These are phyloP conservation scores for Leuciscus idus DNA, from an alignment of 2,113 vertebrate genomes.

Conservation along the genomic window DNA sequence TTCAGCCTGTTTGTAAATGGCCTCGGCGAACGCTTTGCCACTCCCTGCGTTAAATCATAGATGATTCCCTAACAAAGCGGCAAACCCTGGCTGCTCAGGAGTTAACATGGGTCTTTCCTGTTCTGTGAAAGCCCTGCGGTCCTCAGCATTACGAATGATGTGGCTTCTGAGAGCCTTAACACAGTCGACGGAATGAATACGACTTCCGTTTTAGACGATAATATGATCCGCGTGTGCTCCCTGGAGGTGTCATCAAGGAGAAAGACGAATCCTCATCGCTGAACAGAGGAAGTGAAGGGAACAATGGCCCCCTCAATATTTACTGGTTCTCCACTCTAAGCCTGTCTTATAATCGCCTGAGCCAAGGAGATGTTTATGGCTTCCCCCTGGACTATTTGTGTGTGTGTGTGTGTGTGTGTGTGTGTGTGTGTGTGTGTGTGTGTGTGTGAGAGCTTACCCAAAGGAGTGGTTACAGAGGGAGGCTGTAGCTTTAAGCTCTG, in stretches of 20 bases:
- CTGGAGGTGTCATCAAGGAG: slow-evolving; percentile 77
- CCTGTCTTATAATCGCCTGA: slow-evolving; percentile 51
- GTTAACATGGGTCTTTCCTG: slow-evolving; percentile 61
- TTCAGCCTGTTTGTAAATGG: slow-evolving; percentile 12
- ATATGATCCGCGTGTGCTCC: slow-evolving; percentile 81
- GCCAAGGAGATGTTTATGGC: slow-evolving; percentile 50
- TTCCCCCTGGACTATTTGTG: slow-evolving; percentile 32
- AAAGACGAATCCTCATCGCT: slow-evolving; percentile 79
- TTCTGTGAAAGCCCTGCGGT: slow-evolving; percentile 65
- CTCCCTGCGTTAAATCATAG: slow-evolving; percentile 34
- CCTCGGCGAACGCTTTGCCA: slow-evolving; percentile 3
- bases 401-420: no score
- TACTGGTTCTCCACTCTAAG: slow-evolving; percentile 50
- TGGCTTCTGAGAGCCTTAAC: slow-evolving; percentile 78
- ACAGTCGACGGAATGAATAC: slow-evolving; percentile 77
- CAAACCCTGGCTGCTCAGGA: slow-evolving; percentile 8
- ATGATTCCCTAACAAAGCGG: slow-evolving; percentile 36
- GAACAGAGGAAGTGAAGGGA: slow-evolving; percentile 80
- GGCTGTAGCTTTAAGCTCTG: slow-evolving; percentile 81
- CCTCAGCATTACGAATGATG: slow-evolving; percentile 71
- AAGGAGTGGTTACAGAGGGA: slow-evolving; percentile 67
- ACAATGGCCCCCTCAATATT: slow-evolving; percentile 70
- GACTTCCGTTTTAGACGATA: slow-evolving; percentile 82
- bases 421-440: background rate
- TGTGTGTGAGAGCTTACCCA: slow-evolving; percentile 33